These are phyloP conservation scores for Lochmaea crataegi DNA, from an alignment of 2,888 invertebrate genomes.

Conservation along the genomic window DNA sequence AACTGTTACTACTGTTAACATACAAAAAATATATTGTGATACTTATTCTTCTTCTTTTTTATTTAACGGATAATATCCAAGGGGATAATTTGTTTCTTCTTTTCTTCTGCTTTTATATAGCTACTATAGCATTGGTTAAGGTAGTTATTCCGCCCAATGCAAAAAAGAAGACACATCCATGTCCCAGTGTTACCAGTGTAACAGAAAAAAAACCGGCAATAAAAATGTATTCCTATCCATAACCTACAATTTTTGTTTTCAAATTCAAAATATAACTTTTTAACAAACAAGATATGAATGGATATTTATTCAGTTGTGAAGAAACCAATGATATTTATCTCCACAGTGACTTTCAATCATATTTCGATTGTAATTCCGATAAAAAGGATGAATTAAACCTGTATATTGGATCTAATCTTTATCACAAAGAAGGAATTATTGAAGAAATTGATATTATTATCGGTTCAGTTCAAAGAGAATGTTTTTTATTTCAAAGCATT, in stretches of 20 bases:
- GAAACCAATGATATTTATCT: conserved; percentile 28
- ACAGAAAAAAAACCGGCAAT: conserved; percentile 8
- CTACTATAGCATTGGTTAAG: too few relatives aligned
- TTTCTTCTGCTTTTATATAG: too few relatives aligned
- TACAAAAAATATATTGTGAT: background rate
- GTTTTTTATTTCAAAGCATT: conserved; percentile 55
- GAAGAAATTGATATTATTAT: conserved; percentile 51
- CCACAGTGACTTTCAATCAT: conserved; percentile 31
- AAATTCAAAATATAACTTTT: background rate
- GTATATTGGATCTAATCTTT: conserved; percentile 43
- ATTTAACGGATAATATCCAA: too few relatives aligned
- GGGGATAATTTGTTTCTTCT: too few relatives aligned
- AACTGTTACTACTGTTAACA: background rate
- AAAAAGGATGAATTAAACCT: conserved; percentile 17
- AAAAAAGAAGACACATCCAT: background rate
- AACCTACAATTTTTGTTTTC: conserved; percentile 6
- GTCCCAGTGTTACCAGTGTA: background rate
- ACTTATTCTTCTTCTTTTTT: background rate
- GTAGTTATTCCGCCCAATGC: too few relatives aligned
- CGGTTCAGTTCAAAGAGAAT: conserved; percentile 50
- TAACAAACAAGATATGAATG: conserved; percentile 16
- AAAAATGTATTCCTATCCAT: background rate
- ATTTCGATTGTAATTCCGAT: conserved; percentile 26
- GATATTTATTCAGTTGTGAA: conserved; percentile 37
- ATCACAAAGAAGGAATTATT: conserved; percentile 43